Evolutionary conservation across 92 coral and sea anemone genomes (phyloP).

Genomic region (Umimayanthus kanabou): DNA sequence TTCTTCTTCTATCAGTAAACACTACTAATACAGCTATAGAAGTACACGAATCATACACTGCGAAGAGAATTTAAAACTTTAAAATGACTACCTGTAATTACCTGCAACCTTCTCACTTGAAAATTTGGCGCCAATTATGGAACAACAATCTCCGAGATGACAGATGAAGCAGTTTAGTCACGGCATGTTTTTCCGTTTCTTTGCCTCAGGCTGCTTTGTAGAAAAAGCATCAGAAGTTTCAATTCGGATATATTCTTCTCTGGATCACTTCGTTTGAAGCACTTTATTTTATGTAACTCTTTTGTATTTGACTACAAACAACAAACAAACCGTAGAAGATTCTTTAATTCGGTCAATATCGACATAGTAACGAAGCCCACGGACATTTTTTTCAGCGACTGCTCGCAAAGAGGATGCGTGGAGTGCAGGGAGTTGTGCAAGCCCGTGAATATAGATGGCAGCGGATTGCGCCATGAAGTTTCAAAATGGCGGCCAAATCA

Average conservation of each 20-base stretch:
- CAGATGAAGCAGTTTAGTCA: not conserved
- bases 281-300: not conserved
- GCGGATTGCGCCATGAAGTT: conserved; percentile 23
- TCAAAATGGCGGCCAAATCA: conserved; percentile 14
- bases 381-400: not conserved
- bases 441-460: not conserved
- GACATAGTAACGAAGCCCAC: conserved; percentile 22
- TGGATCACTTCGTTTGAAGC: not conserved
- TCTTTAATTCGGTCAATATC: not conserved
- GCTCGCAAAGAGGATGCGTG: conserved; percentile 18
- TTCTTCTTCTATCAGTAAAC: not conserved
- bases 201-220: too few relatives aligned
- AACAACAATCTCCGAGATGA: not conserved
- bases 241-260: not conserved
- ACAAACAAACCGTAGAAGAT: conserved; percentile 17
- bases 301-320: not conserved
- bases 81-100: not conserved
- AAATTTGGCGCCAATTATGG: conserved; percentile 40
- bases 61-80: not conserved
- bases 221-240: not conserved
- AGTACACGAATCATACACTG: not conserved
- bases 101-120: conserved; percentile 27
- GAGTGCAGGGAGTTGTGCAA: not conserved
- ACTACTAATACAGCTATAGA: too few relatives aligned
- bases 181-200: not conserved